phyloP scores from a whole-genome alignment of 2,797 vertebrate genomes.

The Pyrocephalus nanus region DNA sequence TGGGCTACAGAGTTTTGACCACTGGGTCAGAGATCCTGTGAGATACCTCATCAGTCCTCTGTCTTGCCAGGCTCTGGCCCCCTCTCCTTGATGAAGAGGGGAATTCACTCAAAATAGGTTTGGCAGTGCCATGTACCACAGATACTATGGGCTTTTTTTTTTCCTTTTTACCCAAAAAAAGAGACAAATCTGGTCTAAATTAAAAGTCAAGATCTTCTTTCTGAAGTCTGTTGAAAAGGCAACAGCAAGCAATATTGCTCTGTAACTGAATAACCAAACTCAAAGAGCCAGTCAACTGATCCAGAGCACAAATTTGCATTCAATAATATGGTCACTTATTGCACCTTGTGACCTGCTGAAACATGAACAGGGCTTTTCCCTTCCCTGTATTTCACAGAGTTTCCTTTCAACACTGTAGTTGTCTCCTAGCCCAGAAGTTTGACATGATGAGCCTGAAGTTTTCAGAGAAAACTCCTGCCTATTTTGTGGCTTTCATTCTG shows the following conservation, averaged over 20 bases:
- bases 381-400: not conserved
- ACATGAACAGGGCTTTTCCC: not conserved
- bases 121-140: not conserved
- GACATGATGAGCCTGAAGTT: not conserved
- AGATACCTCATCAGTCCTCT: not conserved
- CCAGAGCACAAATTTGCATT: conserved; percentile 41
- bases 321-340: not conserved
- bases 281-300: not conserved
- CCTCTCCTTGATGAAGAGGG: not conserved
- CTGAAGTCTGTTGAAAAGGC: not conserved
- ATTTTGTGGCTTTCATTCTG: not conserved
- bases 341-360: conserved; percentile 1
- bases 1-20: not conserved
- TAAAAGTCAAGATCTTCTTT: not conserved
- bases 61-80: not conserved
- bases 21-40: not conserved
- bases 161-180: not conserved
- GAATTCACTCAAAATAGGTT: not conserved
- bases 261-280: conserved; percentile 29
- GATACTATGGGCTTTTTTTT: not conserved
- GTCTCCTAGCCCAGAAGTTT: not conserved
- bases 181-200: not conserved
- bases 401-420: not conserved
- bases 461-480: not conserved
- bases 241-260: not conserved